Conservation (phyloP, 2,797 vertebrate species). For the Ctenosaura bakeri region DNA sequence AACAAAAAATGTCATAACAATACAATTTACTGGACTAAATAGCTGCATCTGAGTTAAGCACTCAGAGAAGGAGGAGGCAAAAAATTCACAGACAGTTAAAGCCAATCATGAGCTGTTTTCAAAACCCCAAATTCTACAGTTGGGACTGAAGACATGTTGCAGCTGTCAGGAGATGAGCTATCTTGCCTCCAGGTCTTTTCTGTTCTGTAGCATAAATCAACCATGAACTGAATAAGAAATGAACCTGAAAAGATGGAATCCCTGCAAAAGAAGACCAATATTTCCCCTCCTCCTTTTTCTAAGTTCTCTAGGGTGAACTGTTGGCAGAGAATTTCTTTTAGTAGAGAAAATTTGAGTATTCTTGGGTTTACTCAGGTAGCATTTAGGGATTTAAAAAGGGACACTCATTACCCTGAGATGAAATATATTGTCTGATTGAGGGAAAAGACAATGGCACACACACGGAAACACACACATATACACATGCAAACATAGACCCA, state of each 20-base stretch:
- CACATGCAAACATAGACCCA: too few species aligned
- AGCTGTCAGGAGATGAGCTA: slow-evolving; percentile 51
- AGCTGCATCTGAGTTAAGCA: slow-evolving; percentile 58
- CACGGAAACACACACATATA: not conserved
- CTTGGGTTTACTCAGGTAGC: slow-evolving; percentile 16
- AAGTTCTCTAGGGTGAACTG: slow-evolving; percentile 19
- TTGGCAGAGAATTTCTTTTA: slow-evolving; percentile 24
- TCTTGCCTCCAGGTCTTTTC: slow-evolving; percentile 57
- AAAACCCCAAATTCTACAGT: slow-evolving; percentile 18
- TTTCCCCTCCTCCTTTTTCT: slow-evolving; percentile 41
- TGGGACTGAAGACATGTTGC: slow-evolving; percentile 40
- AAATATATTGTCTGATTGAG: not conserved
- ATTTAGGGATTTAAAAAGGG: not conserved
- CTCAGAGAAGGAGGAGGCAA: slow-evolving; percentile 26
- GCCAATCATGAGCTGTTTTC: slow-evolving; percentile 54
- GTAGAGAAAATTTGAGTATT: slow-evolving; percentile 31
- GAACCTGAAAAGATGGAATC: slow-evolving; percentile 36
- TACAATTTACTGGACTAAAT: slow-evolving; percentile 59
- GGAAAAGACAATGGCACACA: not conserved
- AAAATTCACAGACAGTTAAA: slow-evolving; percentile 16
- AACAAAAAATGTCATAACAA: slow-evolving; percentile 57
- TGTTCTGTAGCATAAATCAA: slow-evolving; percentile 63
- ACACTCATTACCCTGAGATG: not conserved
- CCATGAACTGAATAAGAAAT: slow-evolving; percentile 58
- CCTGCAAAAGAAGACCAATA: slow-evolving; percentile 46